phyloP scores from a whole-genome alignment of 1,140 invertebrate genomes.

The Oncopeltus fasciatus region DNA sequence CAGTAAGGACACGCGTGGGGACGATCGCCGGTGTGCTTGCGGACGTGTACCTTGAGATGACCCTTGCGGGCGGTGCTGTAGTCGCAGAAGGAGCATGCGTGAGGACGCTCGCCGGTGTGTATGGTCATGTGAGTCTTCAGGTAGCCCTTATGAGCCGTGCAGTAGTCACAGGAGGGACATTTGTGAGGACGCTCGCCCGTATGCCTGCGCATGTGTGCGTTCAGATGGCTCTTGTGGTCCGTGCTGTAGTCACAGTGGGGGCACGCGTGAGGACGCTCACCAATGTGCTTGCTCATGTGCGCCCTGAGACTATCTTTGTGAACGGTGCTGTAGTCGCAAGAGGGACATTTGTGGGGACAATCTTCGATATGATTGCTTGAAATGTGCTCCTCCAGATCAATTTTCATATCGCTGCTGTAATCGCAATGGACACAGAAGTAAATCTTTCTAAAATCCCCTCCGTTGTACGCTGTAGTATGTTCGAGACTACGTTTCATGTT shows the following conservation, averaged over 20 bases:
- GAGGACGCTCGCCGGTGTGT: slow-evolving; percentile 12
- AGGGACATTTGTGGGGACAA: slow-evolving; percentile 9
- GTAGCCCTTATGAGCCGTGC: slow-evolving; percentile 32
- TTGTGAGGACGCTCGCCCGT: too few species aligned
- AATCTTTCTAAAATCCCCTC: too few species aligned
- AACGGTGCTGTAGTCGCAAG: slow-evolving; percentile 7
- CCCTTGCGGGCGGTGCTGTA: slow-evolving; percentile 3
- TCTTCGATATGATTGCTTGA: slow-evolving; percentile 10
- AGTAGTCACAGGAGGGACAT: not conserved
- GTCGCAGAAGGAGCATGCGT: slow-evolving; percentile 10
- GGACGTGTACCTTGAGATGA: slow-evolving; percentile 32
- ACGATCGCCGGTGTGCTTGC: slow-evolving; percentile 54
- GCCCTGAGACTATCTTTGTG: slow-evolving; percentile 7
- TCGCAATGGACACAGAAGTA: too few species aligned
- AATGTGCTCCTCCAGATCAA: too few species aligned
- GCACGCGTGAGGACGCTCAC: slow-evolving; percentile 50
- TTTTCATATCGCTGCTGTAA: too few species aligned
- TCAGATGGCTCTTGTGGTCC: not conserved
- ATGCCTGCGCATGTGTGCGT: not conserved
- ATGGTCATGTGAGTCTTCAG: slow-evolving; percentile 25
- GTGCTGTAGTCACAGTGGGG: slow-evolving; percentile 35
- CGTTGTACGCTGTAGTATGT: too few species aligned
- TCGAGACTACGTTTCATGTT: too few species aligned
- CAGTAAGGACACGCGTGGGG: slow-evolving; percentile 51
- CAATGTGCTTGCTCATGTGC: slow-evolving; percentile 51